Conservation (phyloP, 2,797 vertebrate species). For the Alectoris magna region DNA sequence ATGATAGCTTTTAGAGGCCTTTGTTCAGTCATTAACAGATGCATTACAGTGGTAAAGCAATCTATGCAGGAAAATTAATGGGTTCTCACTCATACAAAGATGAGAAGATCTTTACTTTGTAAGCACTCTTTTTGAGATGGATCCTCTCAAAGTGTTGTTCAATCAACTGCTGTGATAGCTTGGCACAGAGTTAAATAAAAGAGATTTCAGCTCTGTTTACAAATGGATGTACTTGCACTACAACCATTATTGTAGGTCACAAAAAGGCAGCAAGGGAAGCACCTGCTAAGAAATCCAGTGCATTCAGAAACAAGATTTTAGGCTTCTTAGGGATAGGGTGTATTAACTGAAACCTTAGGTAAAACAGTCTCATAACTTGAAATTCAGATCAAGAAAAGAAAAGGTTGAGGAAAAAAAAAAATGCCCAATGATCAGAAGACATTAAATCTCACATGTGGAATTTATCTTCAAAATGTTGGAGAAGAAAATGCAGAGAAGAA, state of each 20-base stretch:
- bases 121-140: background rate
- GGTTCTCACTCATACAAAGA: background rate
- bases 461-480: background rate
- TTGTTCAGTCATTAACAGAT: background rate
- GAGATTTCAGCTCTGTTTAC: background rate
- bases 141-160: background rate
- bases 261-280: background rate
- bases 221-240: background rate
- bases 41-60: background rate
- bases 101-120: background rate
- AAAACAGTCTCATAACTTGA: background rate
- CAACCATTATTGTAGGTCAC: accelerated
- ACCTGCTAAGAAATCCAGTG: background rate
- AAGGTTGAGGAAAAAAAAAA: background rate
- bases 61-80: background rate
- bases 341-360: background rate
- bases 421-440: background rate
- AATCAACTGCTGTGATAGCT: background rate
- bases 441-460: background rate
- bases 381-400: background rate
- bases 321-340: background rate
- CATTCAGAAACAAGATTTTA: background rate
- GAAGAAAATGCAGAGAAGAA: background rate
- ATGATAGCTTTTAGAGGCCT: background rate
- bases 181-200: background rate